phyloP scores from a whole-genome alignment of 1,140 invertebrate genomes.

The Heliconius hewitsoni region DNA sequence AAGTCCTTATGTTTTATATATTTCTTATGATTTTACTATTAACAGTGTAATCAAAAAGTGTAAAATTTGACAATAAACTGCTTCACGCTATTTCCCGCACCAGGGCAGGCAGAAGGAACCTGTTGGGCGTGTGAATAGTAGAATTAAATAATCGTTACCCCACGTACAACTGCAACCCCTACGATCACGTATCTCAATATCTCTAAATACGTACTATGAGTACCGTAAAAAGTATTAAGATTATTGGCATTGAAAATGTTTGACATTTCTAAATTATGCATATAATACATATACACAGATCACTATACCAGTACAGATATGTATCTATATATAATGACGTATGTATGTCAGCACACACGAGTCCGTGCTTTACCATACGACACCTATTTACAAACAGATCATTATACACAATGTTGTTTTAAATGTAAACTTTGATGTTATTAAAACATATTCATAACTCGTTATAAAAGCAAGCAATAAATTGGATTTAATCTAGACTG shows the following conservation, averaged over 20 bases:
- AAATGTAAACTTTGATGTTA: conserved; percentile 22
- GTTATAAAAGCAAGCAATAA: conserved; percentile 14
- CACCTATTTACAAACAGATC: conserved; percentile 31
- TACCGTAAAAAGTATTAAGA: not conserved
- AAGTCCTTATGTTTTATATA: too few species aligned
- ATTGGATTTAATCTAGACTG: conserved; percentile 2
- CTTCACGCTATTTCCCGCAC: too few species aligned
- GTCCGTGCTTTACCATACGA: conserved; percentile 18
- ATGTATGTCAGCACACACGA: conserved; percentile 23
- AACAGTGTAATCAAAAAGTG: too few species aligned
- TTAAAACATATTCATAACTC: conserved; percentile 20
- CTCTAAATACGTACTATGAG: not conserved
- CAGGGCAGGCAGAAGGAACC: too few species aligned
- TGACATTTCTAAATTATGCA: not conserved
- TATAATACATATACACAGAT: not conserved
- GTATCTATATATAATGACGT: not conserved
- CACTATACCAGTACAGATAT: not conserved
- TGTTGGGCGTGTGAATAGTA: too few species aligned
- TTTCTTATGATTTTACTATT: too few species aligned
- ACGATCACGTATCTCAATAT: too few species aligned
- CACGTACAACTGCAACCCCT: too few species aligned
- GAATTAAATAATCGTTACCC: too few species aligned
- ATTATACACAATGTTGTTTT: conserved; percentile 27
- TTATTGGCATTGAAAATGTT: not conserved
- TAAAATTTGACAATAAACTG: too few species aligned